Percentiles rank a stretch among this genome's conserved stretches.
These are phyloP conservation scores for Noctilio leporinus DNA, from an alignment of 2,113 vertebrate species.

Conservation along the genomic window DNA sequence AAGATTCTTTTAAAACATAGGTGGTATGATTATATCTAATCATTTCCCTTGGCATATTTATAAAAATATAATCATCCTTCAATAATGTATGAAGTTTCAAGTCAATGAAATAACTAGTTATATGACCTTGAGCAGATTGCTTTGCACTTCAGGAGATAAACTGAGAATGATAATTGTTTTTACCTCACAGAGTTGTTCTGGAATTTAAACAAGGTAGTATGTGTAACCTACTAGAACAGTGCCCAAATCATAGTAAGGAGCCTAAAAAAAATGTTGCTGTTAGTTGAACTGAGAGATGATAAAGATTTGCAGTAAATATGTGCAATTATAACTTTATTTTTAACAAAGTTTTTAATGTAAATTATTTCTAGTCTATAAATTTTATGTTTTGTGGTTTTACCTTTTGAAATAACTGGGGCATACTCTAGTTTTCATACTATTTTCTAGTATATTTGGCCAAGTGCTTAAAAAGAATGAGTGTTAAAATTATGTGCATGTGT, in stretches of 20 bases:
- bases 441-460: constrained; percentile 4
- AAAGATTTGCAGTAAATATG: background rate
- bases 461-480: constrained; percentile 33
- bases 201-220: background rate
- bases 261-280: background rate
- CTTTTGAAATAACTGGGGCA: constrained; percentile 20
- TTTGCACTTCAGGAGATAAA: background rate
- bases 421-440: background rate
- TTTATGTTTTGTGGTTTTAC: background rate
- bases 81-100: background rate
- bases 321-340: background rate
- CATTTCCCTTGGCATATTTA: constrained; percentile 1
- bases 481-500: background rate
- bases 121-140: background rate
- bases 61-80: background rate
- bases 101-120: constrained; percentile 30
- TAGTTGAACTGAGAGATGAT: background rate
- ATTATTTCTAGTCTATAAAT: background rate
- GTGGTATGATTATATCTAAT: background rate
- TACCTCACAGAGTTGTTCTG: background rate
- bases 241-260: background rate
- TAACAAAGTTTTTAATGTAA: background rate
- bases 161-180: constrained; percentile 18
- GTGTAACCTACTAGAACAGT: background rate
- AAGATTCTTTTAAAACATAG: background rate